phyloP scores from a whole-genome alignment of 1,140 invertebrate species.

The Brachionus asplanchnoidis region DNA sequence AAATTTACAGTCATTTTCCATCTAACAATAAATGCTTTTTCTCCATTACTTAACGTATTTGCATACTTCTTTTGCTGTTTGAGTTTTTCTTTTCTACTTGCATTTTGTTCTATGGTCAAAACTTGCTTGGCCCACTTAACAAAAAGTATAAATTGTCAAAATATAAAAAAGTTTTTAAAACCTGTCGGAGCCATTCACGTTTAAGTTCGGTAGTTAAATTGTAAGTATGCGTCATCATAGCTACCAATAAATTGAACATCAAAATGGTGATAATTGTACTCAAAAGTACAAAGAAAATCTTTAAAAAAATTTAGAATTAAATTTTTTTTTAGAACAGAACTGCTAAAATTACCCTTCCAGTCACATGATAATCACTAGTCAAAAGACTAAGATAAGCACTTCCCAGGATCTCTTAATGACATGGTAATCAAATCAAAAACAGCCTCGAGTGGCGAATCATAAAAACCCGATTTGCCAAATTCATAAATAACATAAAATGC shows the following conservation, averaged over 20 bases:
- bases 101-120: constrained; percentile 87
- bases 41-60: constrained; percentile 62
- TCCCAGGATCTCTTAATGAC: background rate
- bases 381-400: background rate
- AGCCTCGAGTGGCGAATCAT: background rate
- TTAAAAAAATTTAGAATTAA: constrained; percentile 43
- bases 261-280: constrained; percentile 91
- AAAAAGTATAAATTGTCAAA: background rate
- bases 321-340: background rate
- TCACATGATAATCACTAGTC: background rate
- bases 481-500: constrained; percentile 30
- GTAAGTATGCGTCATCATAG: constrained; percentile 99
- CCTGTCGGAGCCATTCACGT: constrained; percentile 95
- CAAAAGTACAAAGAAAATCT: constrained; percentile 86
- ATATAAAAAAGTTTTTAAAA: background rate
- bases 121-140: constrained; percentile 85
- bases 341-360: background rate
- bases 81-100: constrained; percentile 75
- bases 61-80: constrained; percentile 82
- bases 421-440: constrained; percentile 23
- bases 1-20: constrained; percentile 35
- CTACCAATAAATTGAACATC: constrained; percentile 95
- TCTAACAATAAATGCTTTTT: constrained; percentile 20
- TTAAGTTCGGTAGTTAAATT: constrained; percentile 86
- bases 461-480: background rate